These are phyloP conservation scores for Euglossa dilemma DNA, from an alignment of 1,140 invertebrate species.

Conservation along the genomic window DNA sequence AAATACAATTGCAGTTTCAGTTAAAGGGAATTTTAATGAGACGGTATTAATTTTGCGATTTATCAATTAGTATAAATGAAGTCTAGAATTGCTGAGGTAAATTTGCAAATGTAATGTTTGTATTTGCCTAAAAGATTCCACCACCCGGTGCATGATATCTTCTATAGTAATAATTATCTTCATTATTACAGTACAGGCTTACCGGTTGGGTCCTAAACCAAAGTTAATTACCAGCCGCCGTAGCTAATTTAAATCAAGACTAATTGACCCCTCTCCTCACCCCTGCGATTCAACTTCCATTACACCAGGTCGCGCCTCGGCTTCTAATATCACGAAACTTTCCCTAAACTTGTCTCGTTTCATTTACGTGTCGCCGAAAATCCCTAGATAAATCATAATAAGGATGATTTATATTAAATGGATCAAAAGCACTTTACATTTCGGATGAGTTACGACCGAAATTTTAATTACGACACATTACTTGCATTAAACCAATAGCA, in stretches of 20 bases:
- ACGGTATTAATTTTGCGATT: neutral
- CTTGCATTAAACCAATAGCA: too few relatives aligned
- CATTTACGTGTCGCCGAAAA: slow-evolving; percentile 18
- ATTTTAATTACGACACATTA: neutral
- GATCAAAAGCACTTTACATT: neutral
- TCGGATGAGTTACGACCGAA: neutral
- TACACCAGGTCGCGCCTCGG: slow-evolving; percentile 46
- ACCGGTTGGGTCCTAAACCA: slow-evolving; percentile 67
- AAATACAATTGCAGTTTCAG: too few relatives aligned
- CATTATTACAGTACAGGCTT: slow-evolving; percentile 66
- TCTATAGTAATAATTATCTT: slow-evolving; percentile 68
- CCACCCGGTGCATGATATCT: slow-evolving; percentile 13
- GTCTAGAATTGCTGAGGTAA: neutral
- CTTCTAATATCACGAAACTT: slow-evolving; percentile 74
- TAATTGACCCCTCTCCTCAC: slow-evolving; percentile 73
- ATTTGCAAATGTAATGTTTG: too few relatives aligned
- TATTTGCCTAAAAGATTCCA: neutral
- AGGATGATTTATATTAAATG: neutral
- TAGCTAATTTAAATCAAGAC: slow-evolving; percentile 80
- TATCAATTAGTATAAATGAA: neutral
- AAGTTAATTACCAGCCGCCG: slow-evolving; percentile 78
- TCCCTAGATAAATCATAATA: slow-evolving; percentile 10
- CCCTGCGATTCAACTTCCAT: slow-evolving; percentile 44
- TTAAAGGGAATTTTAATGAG: too few relatives aligned
- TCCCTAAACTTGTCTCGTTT: slow-evolving; percentile 70